A percentile compares a stretch with the other conserved stretches of the same genome.
Evolutionary conservation across 1,140 invertebrate species (phyloP).

Genomic region (Nixonia krombeini): DNA sequence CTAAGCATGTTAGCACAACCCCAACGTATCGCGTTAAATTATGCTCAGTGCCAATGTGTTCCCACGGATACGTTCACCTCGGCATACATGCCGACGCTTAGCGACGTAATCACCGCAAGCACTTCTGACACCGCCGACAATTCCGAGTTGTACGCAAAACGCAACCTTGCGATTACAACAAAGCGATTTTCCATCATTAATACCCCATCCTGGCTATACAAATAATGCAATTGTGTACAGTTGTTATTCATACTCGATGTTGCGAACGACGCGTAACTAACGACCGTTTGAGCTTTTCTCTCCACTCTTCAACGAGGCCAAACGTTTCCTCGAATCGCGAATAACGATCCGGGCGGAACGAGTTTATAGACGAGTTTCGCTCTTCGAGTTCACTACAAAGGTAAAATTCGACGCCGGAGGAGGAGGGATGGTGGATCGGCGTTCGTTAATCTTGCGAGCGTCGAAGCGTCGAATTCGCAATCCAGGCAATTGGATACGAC

Average conservation of each 20-base stretch:
- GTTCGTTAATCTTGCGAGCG: conserved; percentile 64
- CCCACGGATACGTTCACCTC: conserved; percentile 32
- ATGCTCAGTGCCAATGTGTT: conserved; percentile 63
- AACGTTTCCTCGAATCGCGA: conserved; percentile 39
- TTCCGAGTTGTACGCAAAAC: too few species aligned
- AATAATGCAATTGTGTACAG: too few species aligned
- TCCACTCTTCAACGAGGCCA: too few species aligned
- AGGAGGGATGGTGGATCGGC: conserved; percentile 33
- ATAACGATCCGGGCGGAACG: conserved; percentile 1
- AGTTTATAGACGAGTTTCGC: too few species aligned
- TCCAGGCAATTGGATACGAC: conserved; percentile 58
- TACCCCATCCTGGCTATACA: too few species aligned
- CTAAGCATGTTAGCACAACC: conserved; percentile 72
- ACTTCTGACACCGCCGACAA: too few species aligned
- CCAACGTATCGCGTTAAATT: conserved; percentile 72
- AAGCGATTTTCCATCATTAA: too few species aligned
- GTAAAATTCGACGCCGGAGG: conserved; percentile 49
- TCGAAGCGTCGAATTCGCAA: conserved; percentile 59
- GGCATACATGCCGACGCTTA: conserved; percentile 26
- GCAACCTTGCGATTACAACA: too few species aligned
- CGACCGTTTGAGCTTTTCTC: too few species aligned
- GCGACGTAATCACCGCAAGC: conserved; percentile 49
- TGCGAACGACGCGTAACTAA: too few species aligned
- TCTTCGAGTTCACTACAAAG: conserved; percentile 42
- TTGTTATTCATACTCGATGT: too few species aligned